Conservation (phyloP, 2,888 invertebrate species). For the Tricholauxania praeusta region DNA sequence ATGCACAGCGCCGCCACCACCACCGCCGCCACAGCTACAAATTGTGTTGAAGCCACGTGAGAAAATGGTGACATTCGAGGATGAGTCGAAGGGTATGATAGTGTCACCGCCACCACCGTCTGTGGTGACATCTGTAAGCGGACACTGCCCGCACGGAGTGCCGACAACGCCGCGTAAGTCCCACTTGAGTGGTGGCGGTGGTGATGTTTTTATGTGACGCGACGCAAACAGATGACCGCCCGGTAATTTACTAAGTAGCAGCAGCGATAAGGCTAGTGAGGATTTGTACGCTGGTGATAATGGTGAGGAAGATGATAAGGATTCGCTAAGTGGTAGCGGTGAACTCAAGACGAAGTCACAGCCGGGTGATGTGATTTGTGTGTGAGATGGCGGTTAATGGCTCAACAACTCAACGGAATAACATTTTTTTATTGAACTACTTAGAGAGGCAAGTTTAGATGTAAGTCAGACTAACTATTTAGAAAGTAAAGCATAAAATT, state of each 20-base stretch:
- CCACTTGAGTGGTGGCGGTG: constrained; percentile 44
- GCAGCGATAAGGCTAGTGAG: constrained; percentile 45
- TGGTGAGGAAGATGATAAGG: constrained; percentile 42
- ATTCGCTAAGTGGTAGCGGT: constrained; percentile 42
- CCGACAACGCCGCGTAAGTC: constrained; percentile 66
- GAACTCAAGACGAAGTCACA: constrained; percentile 61
- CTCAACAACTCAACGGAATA: neutral
- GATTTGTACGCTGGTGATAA: constrained; percentile 41
- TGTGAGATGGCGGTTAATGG: constrained; percentile 52
- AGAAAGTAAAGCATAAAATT: neutral
- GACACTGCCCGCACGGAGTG: constrained; percentile 67
- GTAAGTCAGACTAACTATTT: neutral
- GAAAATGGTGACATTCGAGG: constrained; percentile 86
- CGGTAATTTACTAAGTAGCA: constrained; percentile 42
- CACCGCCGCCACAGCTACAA: constrained; percentile 61
- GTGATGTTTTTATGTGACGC: constrained; percentile 86
- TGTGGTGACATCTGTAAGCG: constrained; percentile 40
- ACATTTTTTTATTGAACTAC: constrained; percentile 12
- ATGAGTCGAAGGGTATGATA: constrained; percentile 70
- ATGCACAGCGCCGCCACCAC: constrained; percentile 60
- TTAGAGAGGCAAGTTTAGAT: neutral
- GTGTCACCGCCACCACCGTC: constrained; percentile 44
- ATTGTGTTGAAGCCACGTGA: constrained; percentile 73
- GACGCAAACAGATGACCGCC: constrained; percentile 62
- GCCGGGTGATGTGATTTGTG: constrained; percentile 67